Evolutionary conservation across 2,113 vertebrate species (phyloP), one percentile per base, ranked within the genome.

Genomic region (Scomber japonicus): DNA sequence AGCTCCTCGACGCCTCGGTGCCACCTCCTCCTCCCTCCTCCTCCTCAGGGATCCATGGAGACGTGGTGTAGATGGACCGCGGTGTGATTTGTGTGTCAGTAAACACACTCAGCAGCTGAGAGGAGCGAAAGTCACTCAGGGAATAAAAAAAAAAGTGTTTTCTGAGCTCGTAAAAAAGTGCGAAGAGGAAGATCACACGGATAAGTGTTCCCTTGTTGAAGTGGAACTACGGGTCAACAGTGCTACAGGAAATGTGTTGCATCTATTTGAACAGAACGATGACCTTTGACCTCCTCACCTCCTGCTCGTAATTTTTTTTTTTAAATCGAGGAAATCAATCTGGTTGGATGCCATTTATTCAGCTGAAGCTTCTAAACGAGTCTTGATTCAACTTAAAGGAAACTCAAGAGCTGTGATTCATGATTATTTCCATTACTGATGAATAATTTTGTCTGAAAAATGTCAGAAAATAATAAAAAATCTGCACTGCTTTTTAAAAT

Each of bases 71-170:
- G 59, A 40, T 11, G 48, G 19, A 4, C 30, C 11, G 4, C 17
- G 4, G 40, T 35, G 62, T 66, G 79, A 81, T 85, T 74, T 78
- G 69, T 59, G 57, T 69, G 49, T 73, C 57, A 64, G 68, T 30
- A 77, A 57, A 79, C 53, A 64, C 44, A 21, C 40, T 50, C 13
- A 0, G 56, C n/a, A 30, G 73, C 74, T 53, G 30, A 68, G 35
- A 65, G 40, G 6, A 61, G 61, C 24, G 50, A 65, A 45, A 73
- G 75, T 57, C n/a, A 57, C 44, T 82, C 49, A 35, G 49, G 75
- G 71, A 69, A 11, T 71, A 15, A 64, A 64, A 21, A 55, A 7
- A 35, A 35, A 40, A 40, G 56, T 31, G 21, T 69, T 74, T 55
- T 71, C 31, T 11, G 63, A 35, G 53, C 44, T 78, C 31, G 27